phyloP scores from a whole-genome alignment of 2,113 vertebrate genomes.

The Neodon shergylaensis region DNA sequence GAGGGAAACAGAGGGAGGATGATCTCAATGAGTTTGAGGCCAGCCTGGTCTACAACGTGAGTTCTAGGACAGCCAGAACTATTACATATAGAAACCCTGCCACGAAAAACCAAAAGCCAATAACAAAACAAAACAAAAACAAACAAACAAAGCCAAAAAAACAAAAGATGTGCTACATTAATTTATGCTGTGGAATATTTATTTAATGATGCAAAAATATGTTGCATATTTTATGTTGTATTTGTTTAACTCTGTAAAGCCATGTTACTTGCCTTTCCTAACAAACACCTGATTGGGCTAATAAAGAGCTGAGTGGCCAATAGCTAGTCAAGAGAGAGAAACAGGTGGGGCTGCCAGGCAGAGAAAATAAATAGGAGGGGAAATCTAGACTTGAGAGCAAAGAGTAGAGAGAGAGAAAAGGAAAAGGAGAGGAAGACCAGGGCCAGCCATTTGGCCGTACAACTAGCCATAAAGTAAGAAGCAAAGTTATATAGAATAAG shows the following conservation, averaged over 20 bases:
- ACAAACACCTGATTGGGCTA: neutral
- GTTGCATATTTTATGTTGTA: neutral
- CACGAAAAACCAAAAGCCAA: neutral
- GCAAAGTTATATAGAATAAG: no score
- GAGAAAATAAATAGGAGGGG: neutral
- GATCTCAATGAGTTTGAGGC: neutral
- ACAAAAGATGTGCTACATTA: neutral
- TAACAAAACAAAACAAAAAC: neutral
- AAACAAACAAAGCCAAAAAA: no score
- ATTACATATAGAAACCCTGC: neutral
- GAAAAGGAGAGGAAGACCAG: no score
- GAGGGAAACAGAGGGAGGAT: neutral
- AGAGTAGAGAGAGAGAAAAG: no score
- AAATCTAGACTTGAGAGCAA: no score
- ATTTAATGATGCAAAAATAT: neutral
- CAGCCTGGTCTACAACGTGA: neutral
- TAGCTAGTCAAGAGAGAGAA: neutral
- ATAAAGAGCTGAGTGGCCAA: neutral
- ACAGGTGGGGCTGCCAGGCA: neutral
- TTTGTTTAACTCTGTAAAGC: neutral
- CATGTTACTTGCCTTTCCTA: neutral
- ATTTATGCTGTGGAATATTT: neutral
- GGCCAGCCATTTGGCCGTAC: no score
- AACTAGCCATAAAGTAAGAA: no score
- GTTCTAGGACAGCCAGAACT: neutral